A percentile compares a stretch with the other conserved stretches of the same genome.
Conservation (phyloP, 2,113 vertebrate genomes). For the Halichoeres trimaculatus region DNA sequence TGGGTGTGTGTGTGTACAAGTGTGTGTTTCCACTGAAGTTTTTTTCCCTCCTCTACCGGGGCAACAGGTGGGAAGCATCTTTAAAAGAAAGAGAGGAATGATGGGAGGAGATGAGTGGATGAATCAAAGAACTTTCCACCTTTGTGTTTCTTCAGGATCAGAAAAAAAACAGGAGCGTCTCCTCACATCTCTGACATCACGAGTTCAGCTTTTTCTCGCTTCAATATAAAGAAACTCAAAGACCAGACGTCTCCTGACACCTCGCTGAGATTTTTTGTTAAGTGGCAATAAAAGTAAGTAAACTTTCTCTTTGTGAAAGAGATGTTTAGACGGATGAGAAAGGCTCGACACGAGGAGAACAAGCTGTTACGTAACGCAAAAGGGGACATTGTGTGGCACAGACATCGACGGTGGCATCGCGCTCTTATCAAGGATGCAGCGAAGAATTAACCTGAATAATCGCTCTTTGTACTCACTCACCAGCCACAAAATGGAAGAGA, state of each 20-base stretch:
- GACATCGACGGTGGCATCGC: neutral
- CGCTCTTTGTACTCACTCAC: slow-evolving; percentile 14
- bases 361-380: slow-evolving; percentile 35
- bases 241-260: neutral
- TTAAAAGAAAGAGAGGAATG: neutral
- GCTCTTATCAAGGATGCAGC: slow-evolving; percentile 27
- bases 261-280: neutral
- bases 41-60: slow-evolving; percentile 12
- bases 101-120: neutral
- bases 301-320: neutral
- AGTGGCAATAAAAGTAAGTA: neutral
- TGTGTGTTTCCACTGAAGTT: slow-evolving; percentile 32
- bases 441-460: slow-evolving; percentile 47
- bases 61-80: slow-evolving; percentile 50
- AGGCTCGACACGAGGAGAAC: neutral
- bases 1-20: slow-evolving; percentile 1
- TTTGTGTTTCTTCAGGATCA: slow-evolving; percentile 32
- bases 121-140: slow-evolving; percentile 22
- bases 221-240: neutral
- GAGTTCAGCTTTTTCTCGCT: neutral
- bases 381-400: slow-evolving; percentile 5
- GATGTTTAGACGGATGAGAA: neutral
- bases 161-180: slow-evolving; percentile 9
- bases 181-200: slow-evolving; percentile 15
- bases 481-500: neutral